These are phyloP conservation scores for Epinotia ramella DNA, from an alignment of 2,888 invertebrate species.

Conservation along the genomic window DNA sequence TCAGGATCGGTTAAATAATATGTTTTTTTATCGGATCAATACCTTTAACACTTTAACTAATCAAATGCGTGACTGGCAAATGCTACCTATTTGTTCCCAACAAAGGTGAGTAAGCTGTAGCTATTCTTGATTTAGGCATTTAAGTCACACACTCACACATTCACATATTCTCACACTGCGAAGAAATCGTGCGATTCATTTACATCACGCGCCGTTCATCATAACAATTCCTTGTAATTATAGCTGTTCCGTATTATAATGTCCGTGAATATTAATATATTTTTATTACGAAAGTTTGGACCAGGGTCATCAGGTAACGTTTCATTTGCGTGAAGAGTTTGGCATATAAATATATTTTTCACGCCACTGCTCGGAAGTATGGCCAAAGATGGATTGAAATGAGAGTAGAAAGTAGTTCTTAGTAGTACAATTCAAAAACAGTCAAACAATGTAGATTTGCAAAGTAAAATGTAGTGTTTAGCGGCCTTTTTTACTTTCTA, in stretches of 20 bases:
- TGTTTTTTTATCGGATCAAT: neutral
- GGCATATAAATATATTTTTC: constrained; percentile 1
- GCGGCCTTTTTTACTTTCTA: no score
- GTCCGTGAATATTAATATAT: constrained; percentile 24
- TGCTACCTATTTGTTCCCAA: constrained; percentile 6
- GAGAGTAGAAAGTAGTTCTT: no score
- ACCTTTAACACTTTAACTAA: neutral
- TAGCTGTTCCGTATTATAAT: constrained; percentile 31
- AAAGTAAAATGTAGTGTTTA: no score
- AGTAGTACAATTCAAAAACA: no score
- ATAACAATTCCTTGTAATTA: constrained; percentile 35
- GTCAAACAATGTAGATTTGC: no score
- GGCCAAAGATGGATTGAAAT: no score
- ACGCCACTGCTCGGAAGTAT: no score
- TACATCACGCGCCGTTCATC: constrained; percentile 34
- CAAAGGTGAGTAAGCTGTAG: constrained; percentile 34
- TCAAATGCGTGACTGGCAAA: constrained; percentile 8
- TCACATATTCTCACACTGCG: constrained; percentile 20
- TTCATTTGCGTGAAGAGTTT: constrained; percentile 5
- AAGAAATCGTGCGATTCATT: constrained; percentile 34
- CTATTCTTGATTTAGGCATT: constrained; percentile 40
- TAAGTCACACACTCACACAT: constrained; percentile 37
- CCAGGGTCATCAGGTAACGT: constrained; percentile 14
- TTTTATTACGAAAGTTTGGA: constrained; percentile 27
- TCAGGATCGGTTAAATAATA: neutral